Conservation (phyloP, 1,140 invertebrate genomes). For the Drosophila equinoxialis region DNA sequence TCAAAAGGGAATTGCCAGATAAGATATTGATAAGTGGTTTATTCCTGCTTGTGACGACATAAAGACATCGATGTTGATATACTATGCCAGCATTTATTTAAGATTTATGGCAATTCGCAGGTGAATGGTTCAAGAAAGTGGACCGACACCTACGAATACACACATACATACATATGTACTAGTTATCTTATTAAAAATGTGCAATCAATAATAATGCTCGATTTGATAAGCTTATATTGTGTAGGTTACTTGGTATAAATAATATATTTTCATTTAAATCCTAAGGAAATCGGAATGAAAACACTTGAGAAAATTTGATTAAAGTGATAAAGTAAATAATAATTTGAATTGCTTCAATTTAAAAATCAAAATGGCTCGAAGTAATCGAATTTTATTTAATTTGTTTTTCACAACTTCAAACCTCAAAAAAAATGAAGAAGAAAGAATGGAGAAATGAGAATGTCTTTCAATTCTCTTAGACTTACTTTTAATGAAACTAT, state of each 20-base stretch:
- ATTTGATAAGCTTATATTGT: slow-evolving; percentile 1
- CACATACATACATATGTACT: neutral
- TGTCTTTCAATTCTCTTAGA: too few relatives aligned
- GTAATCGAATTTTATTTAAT: too few relatives aligned
- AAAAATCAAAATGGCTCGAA: too few relatives aligned
- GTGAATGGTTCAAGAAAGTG: neutral
- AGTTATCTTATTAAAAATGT: neutral
- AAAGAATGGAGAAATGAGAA: too few relatives aligned
- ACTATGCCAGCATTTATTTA: neutral
- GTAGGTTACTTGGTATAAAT: neutral
- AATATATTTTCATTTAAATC: neutral
- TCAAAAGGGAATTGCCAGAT: slow-evolving; percentile 8
- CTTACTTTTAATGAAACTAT: too few relatives aligned
- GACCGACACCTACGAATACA: neutral
- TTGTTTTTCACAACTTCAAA: too few relatives aligned
- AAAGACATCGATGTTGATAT: slow-evolving; percentile 7
- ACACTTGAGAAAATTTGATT: neutral
- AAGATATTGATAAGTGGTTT: slow-evolving; percentile 15
- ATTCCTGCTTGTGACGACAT: slow-evolving; percentile 16
- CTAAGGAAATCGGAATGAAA: neutral
- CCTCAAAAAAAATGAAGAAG: too few relatives aligned
- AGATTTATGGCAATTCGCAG: neutral
- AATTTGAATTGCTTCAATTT: too few relatives aligned
- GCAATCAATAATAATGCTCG: slow-evolving; percentile 10
- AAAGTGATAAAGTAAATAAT: too few relatives aligned